Base-by-base conservation (phyloP, 92 coral and sea anemone genomes). In the Phenganax marumi region DNA sequence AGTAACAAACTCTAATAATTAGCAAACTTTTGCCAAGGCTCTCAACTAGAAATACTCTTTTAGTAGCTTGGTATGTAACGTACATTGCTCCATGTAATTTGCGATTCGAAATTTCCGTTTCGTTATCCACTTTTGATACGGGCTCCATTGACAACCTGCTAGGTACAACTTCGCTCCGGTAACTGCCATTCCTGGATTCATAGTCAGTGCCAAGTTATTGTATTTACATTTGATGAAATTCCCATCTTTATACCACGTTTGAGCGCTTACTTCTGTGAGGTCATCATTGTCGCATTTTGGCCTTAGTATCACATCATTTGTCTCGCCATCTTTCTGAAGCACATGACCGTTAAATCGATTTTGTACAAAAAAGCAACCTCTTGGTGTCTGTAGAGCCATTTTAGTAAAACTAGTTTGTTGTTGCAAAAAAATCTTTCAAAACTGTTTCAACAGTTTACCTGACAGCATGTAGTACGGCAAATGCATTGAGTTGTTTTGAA, bases 1-100 rank as follows among this genome's bases (percentile, higher is more conserved):
- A 33, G 43, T 33, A 33, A 33, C 5, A 33, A 33, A 1, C 2
- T 33, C 43, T 33, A 33, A 33, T 33, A 33, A 33, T 2, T 33
- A 33, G 5, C 43, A 33, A 33, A 33, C 43, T 33, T 33, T 33
- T 33, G 43, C 43, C 43, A 33, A 33, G 43, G 43, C 5, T 33
- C 3, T 33, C 43, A 33, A 33, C 43, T 33, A 58, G 65, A 58
- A 18, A 16, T 16, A 6, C 65, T 58, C 48, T 39, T 72, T 12
- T 19, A 17, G 6, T 8, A 39, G 10, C 24, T 8, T 10, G 63
- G 10, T 25, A 55, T 8, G 10, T 26, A 16, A 61, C 83, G 47
- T 78, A 78, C 83, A 78, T 78, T 78, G 83, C 60, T 78, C 83
- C 83, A 78, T 78, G 26, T 61, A 72, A 63, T 78, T 78, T 9